phyloP scores from a whole-genome alignment of 2,888 invertebrate genomes.

The Horisme vitalbata region DNA sequence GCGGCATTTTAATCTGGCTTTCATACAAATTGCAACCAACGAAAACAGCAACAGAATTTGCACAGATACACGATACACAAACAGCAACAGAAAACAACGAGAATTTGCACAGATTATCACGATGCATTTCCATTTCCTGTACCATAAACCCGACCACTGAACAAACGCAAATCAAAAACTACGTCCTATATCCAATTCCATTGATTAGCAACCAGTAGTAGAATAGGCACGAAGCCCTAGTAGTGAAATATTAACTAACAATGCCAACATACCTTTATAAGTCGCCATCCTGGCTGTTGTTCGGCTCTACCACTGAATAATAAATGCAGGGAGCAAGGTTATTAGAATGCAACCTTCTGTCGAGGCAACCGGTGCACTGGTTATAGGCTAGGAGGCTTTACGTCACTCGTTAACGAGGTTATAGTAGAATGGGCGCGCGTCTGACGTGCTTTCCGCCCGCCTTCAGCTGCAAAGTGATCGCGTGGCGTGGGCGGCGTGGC shows the following conservation, averaged over 20 bases:
- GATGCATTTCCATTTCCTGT: slow-evolving; percentile 10
- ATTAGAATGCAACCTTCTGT: slow-evolving; percentile 35
- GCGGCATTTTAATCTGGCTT: slow-evolving; percentile 22
- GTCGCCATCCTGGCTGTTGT: slow-evolving; percentile 76
- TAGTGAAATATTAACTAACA: slow-evolving; percentile 29
- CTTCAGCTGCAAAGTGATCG: slow-evolving; percentile 71
- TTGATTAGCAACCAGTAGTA: slow-evolving; percentile 15
- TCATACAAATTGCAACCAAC: neutral
- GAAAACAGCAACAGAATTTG: too few relatives aligned
- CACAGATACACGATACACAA: too few relatives aligned
- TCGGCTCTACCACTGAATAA: slow-evolving; percentile 76
- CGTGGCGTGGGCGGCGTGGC: slow-evolving; percentile 78
- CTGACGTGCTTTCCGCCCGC: slow-evolving; percentile 68
- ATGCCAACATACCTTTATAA: slow-evolving; percentile 64
- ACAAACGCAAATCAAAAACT: neutral
- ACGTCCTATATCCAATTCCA: slow-evolving; percentile 10
- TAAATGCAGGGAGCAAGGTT: slow-evolving; percentile 75
- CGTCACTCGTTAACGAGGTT: slow-evolving; percentile 75
- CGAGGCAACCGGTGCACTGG: slow-evolving; percentile 37
- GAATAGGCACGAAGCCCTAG: slow-evolving; percentile 23
- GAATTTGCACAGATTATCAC: slow-evolving; percentile 1
- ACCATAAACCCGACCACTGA: neutral
- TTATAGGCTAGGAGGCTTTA: slow-evolving; percentile 54
- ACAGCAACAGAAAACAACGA: too few relatives aligned
- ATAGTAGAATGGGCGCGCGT: slow-evolving; percentile 52